These are phyloP conservation scores for Danio albolineatus DNA, from an alignment of 2,797 vertebrate genomes.

Conservation along the genomic window DNA sequence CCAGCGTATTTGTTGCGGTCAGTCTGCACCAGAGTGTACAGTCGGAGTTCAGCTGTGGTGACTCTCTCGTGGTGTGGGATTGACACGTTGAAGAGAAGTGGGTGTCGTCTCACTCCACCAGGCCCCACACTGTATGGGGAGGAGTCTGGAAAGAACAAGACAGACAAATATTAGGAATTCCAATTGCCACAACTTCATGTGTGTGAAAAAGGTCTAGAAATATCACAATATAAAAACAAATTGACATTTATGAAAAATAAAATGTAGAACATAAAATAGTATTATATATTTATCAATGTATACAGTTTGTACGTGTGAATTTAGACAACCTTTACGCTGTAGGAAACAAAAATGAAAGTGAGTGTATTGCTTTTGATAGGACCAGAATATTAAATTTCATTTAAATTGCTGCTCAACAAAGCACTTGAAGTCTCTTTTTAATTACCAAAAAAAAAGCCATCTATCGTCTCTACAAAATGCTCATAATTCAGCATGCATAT, in stretches of 20 bases:
- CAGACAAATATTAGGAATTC: not conserved
- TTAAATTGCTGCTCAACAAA: too few relatives aligned
- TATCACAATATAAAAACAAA: not conserved
- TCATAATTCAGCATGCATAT: not conserved
- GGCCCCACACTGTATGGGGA: conserved; percentile 78
- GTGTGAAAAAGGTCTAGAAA: too few relatives aligned
- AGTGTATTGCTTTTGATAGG: too few relatives aligned
- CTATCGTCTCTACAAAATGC: not conserved
- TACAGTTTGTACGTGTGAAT: too few relatives aligned
- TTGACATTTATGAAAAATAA: not conserved
- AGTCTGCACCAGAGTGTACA: conserved; percentile 90
- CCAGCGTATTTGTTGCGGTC: conserved; percentile 88
- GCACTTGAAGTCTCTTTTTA: too few relatives aligned
- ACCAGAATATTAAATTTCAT: too few relatives aligned
- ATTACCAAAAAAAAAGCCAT: too few relatives aligned
- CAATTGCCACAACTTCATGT: not conserved
- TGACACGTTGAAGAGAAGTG: conserved; percentile 94
- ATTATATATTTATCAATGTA: too few relatives aligned
- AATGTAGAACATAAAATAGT: too few relatives aligned
- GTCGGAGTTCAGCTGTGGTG: conserved; percentile 89
- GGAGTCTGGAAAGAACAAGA: conserved; percentile 77
- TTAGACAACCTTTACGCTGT: too few relatives aligned
- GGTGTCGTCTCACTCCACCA: conserved; percentile 85
- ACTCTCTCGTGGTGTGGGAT: conserved; percentile 92
- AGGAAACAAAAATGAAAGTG: too few relatives aligned